Evolutionary conservation across 2,888 invertebrate species (phyloP).

Genomic region (Oconnorella tubifera): DNA sequence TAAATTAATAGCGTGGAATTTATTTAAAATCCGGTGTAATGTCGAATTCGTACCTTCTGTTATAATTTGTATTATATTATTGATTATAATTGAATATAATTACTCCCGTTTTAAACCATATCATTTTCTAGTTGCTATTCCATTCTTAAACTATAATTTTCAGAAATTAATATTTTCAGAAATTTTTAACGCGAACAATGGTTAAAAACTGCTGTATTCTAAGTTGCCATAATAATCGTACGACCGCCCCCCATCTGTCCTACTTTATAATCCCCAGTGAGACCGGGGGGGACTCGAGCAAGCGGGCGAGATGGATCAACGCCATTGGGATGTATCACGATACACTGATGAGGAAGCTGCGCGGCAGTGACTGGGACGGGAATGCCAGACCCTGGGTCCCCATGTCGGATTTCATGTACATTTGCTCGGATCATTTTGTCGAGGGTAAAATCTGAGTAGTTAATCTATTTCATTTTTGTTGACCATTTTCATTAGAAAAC

Average conservation of each 20-base stretch:
- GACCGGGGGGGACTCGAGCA: neutral
- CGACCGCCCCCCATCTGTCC: neutral
- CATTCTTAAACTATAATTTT: too few species aligned
- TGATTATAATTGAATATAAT: too few species aligned
- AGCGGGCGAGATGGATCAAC: neutral
- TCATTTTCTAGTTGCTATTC: too few species aligned
- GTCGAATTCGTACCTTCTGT: too few species aligned
- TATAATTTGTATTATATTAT: too few species aligned
- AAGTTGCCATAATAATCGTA: slow-evolving; percentile 10
- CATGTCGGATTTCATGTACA: neutral
- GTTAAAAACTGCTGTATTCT: slow-evolving; percentile 12
- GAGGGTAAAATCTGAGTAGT: too few species aligned
- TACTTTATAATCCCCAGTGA: neutral
- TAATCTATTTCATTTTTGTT: too few species aligned
- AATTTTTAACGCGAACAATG: slow-evolving; percentile 3
- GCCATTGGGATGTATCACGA: neutral
- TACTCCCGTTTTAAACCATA: too few species aligned
- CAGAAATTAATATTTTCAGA: too few species aligned
- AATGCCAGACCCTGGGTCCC: neutral
- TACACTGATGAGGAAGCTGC: neutral
- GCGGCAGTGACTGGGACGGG: neutral
- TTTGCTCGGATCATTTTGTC: neutral
- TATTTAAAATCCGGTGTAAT: too few species aligned
- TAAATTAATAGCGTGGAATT: too few species aligned
- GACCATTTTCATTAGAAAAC: too few species aligned